Evolutionary conservation across 2,888 invertebrate genomes (phyloP).

Genomic region (Pterostichus madidus): DNA sequence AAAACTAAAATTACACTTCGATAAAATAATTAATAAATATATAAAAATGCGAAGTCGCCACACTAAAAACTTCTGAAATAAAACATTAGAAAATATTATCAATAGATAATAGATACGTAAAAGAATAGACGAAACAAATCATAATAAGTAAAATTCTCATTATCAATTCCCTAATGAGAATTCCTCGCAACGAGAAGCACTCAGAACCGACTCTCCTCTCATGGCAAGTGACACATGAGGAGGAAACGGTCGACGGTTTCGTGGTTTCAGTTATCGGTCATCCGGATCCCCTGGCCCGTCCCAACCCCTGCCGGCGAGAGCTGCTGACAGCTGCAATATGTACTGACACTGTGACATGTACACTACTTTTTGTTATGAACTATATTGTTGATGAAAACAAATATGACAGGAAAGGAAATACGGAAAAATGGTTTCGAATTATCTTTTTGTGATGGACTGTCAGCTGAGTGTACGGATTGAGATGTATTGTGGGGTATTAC

Average conservation of each 20-base stretch:
- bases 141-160: no score
- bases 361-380: slow-evolving; percentile 54
- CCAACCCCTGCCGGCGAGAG: neutral
- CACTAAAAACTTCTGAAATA: no score
- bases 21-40: no score
- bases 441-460: slow-evolving; percentile 15
- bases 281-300: neutral
- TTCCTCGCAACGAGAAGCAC: neutral
- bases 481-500: no score
- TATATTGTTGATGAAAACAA: slow-evolving; percentile 56
- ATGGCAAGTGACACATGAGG: slow-evolving; percentile 39
- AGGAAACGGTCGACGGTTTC: slow-evolving; percentile 27
- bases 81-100: no score
- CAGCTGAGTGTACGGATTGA: no score
- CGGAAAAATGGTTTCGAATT: slow-evolving; percentile 30
- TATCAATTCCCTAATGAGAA: neutral
- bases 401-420: slow-evolving; percentile 37
- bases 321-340: slow-evolving; percentile 62
- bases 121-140: no score
- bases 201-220: neutral
- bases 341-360: slow-evolving; percentile 44
- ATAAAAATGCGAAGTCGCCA: no score
- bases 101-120: no score
- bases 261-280: slow-evolving; percentile 50
- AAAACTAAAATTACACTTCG: no score